Evolutionary conservation across 2,888 invertebrate genomes (phyloP).

Genomic region (Chalcosyrphus nemorum): DNA sequence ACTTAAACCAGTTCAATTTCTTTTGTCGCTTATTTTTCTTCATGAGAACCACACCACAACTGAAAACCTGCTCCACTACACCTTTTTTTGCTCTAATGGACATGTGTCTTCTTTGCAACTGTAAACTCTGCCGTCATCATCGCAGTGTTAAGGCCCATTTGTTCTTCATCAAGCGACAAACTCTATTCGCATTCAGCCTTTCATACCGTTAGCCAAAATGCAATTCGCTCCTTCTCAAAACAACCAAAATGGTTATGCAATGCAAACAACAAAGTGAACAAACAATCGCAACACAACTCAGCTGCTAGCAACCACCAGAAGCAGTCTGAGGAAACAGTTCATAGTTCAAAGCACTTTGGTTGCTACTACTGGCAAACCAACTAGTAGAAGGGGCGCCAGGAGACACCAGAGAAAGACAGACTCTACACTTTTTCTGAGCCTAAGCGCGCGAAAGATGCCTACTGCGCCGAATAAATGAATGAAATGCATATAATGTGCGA

Average conservation of each 20-base stretch:
- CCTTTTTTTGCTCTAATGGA: conserved; percentile 47
- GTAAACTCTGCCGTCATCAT: conserved; percentile 41
- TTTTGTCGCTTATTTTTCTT: background rate
- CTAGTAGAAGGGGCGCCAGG: background rate
- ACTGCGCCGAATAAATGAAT: conserved; percentile 59
- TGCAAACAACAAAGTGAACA: conserved; percentile 39
- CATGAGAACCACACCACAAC: conserved; percentile 28
- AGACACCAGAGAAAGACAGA: conserved; percentile 1
- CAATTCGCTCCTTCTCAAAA: background rate
- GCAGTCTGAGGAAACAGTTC: conserved; percentile 67
- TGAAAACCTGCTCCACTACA: conserved; percentile 58
- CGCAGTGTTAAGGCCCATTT: conserved; percentile 10
- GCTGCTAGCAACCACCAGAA: conserved; percentile 47
- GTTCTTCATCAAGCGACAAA: conserved; percentile 34
- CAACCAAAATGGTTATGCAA: conserved; percentile 62
- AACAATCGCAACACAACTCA: conserved; percentile 37
- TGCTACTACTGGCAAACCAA: conserved; percentile 55
- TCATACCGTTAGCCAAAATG: conserved; percentile 50
- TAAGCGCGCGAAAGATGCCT: conserved; percentile 47
- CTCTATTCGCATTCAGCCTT: conserved; percentile 26
- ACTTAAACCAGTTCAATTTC: conserved; percentile 48
- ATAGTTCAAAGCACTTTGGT: conserved; percentile 70
- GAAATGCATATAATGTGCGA: conserved; percentile 59
- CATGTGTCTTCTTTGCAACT: conserved; percentile 54
- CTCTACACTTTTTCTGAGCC: conserved; percentile 50